Percentiles rank a stretch among this genome's conserved stretches.
Conservation (phyloP, 2,888 invertebrate genomes). For the Sthenelais limicola region DNA sequence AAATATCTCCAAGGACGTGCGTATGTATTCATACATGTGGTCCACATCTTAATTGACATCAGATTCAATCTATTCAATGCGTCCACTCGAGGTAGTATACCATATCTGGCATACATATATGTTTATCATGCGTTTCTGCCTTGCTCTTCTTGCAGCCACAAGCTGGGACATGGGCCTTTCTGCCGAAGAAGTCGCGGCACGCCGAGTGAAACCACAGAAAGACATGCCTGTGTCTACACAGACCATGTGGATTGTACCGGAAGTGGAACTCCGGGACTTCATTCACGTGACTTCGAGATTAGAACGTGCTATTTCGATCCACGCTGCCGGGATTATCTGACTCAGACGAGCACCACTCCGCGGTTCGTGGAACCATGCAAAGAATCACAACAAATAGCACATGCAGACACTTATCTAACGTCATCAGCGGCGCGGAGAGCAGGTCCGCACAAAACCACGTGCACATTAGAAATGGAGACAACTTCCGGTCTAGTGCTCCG, state of each 20-base stretch:
- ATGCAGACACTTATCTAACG: neutral
- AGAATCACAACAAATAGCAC: too few relatives aligned
- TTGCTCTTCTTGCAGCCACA: too few relatives aligned
- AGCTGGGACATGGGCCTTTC: constrained; percentile 27
- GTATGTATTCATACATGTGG: too few relatives aligned
- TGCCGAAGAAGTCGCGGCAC: neutral
- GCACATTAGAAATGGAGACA: constrained; percentile 31
- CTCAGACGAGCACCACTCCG: neutral
- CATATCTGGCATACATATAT: too few relatives aligned
- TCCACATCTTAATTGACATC: too few relatives aligned
- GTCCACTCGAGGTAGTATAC: too few relatives aligned
- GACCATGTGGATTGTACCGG: constrained; percentile 27
- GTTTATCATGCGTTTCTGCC: too few relatives aligned
- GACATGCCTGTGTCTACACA: constrained; percentile 14
- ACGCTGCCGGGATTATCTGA: constrained; percentile 23
- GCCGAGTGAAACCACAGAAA: constrained; percentile 3
- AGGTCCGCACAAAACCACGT: constrained; percentile 12
- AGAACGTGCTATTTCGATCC: constrained; percentile 33
- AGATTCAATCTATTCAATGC: too few relatives aligned
- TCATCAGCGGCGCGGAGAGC: constrained; percentile 2
- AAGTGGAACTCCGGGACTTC: constrained; percentile 12
- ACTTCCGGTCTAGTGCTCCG: constrained; percentile 24
- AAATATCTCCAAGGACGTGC: too few relatives aligned
- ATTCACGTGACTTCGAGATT: constrained; percentile 29
- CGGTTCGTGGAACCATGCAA: too few relatives aligned